Evolutionary conservation across 2,113 vertebrate genomes (phyloP).

Genomic region (Percina caprodes): DNA sequence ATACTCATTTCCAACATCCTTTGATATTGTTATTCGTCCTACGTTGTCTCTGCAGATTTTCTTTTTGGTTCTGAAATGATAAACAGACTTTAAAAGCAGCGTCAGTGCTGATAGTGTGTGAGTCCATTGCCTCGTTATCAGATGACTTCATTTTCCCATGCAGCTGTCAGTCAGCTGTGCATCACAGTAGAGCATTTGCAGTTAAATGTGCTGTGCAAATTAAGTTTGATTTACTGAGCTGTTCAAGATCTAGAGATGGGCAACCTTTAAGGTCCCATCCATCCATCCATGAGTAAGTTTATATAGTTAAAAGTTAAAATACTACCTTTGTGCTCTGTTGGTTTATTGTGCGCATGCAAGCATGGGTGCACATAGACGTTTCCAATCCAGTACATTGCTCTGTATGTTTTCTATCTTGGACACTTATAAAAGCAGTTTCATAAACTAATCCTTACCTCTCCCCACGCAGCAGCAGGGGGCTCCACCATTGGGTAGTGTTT

Average conservation of each 20-base stretch:
- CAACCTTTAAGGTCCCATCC: not conserved
- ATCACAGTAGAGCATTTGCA: not conserved
- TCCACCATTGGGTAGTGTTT: constrained; percentile 97
- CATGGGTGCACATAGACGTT: not conserved
- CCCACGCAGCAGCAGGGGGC: constrained; percentile 95
- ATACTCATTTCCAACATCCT: not conserved
- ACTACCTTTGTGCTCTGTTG: not conserved
- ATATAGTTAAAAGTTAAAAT: not conserved
- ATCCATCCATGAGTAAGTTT: not conserved
- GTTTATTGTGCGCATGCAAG: not conserved
- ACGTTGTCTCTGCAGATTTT: not conserved
- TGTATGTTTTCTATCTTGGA: not conserved
- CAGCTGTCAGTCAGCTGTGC: constrained; percentile 1
- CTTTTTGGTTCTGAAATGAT: not conserved
- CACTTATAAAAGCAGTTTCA: not conserved
- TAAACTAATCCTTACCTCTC: constrained; percentile 85
- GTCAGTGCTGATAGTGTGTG: not conserved
- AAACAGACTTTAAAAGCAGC: not conserved
- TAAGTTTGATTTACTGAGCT: not conserved
- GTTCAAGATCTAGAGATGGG: not conserved
- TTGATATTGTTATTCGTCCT: not conserved
- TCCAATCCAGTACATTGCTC: not conserved
- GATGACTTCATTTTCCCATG: not conserved
- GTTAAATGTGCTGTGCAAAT: not conserved
- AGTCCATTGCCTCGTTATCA: not conserved